Evolutionary conservation across 2,797 vertebrate genomes (phyloP).

Genomic region (Propithecus perrieri): DNA sequence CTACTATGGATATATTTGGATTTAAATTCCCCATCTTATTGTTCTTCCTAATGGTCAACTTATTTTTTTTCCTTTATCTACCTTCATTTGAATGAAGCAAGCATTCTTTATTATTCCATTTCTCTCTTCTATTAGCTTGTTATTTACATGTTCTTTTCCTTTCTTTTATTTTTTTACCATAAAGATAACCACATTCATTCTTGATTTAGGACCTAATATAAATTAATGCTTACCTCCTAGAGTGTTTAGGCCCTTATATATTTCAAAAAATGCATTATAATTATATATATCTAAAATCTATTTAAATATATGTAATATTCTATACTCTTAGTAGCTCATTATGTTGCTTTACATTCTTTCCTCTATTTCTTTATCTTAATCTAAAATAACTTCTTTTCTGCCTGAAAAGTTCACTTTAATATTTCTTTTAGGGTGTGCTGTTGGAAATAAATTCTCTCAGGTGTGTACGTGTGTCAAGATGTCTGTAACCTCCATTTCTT

Average conservation of each 20-base stretch:
- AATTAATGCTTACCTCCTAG: neutral
- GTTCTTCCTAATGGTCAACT: neutral
- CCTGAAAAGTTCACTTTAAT: neutral
- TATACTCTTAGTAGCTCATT: neutral
- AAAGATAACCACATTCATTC: neutral
- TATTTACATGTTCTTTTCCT: neutral
- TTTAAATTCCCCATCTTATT: neutral
- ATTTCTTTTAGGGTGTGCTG: neutral
- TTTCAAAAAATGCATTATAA: neutral
- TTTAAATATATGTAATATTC: neutral
- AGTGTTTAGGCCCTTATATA: neutral
- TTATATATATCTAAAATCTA: neutral
- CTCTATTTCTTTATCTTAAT: neutral
- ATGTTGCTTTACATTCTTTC: neutral
- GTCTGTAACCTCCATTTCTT: neutral
- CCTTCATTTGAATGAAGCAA: neutral
- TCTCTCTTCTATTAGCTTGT: neutral
- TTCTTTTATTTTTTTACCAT: neutral
- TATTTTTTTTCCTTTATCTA: neutral
- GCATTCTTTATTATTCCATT: neutral
- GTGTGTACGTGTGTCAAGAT: neutral
- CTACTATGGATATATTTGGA: neutral
- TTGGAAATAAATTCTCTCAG: neutral
- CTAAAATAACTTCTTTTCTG: neutral
- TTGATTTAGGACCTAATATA: neutral